Evolutionary conservation across 1,140 invertebrate genomes (phyloP).

Genomic region (Venturia canescens): DNA sequence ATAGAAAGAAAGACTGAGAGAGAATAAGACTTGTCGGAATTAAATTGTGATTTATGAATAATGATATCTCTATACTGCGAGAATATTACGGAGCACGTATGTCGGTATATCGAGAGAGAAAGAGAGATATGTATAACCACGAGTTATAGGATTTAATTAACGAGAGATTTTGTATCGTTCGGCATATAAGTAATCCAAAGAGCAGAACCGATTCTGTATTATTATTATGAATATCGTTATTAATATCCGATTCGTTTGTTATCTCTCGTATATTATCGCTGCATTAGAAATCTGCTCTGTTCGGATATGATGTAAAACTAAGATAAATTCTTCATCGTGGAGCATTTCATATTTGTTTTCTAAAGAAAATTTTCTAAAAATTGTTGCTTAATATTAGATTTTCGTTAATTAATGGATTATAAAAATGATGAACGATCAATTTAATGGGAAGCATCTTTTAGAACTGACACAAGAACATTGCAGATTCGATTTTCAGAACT

Average conservation of each 20-base stretch:
- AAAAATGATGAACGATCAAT: no score
- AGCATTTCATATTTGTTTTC: no score
- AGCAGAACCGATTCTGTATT: neutral
- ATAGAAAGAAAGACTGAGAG: neutral
- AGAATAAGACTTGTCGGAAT: constrained; percentile 27
- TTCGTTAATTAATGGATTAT: no score
- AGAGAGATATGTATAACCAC: neutral
- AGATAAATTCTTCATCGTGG: no score
- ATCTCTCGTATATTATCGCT: no score
- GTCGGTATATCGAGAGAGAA: neutral
- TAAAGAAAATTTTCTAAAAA: no score
- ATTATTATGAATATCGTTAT: neutral
- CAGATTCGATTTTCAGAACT: no score
- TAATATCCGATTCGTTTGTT: neutral
- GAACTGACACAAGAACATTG: no score
- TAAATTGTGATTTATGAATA: constrained; percentile 45
- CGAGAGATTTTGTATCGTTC: neutral
- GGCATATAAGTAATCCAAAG: constrained; percentile 5
- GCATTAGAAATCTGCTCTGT: no score
- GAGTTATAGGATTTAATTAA: constrained; percentile 40
- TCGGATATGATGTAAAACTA: no score
- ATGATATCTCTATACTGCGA: constrained; percentile 33
- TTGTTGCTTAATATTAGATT: no score
- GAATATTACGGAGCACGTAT: constrained; percentile 21
- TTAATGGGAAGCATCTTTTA: no score